Percentiles rank a stretch among this genome's conserved stretches.
Conservation (phyloP, 2,888 invertebrate genomes). For the Merodon equestris region DNA sequence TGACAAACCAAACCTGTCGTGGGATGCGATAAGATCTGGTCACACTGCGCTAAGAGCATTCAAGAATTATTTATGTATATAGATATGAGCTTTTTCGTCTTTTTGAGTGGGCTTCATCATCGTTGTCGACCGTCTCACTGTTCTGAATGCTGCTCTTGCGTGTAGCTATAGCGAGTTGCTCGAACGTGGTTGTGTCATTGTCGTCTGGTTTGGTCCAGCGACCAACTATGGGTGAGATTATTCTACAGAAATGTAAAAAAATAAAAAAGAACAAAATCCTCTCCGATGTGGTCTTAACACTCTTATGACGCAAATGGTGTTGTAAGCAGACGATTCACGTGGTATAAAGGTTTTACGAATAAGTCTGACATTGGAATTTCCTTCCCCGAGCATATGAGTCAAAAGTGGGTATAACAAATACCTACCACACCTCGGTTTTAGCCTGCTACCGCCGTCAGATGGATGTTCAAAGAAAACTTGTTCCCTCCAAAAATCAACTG, state of each 20-base stretch:
- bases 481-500: conserved; percentile 46
- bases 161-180: conserved; percentile 10
- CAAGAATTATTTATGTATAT: conserved; percentile 67
- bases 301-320: conserved; percentile 30
- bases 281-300: conserved; percentile 21
- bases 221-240: conserved; percentile 41
- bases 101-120: conserved; percentile 57
- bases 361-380: conserved; percentile 38
- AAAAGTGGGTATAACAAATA: conserved; percentile 4
- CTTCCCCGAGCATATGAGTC: conserved; percentile 28
- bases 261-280: too few relatives aligned
- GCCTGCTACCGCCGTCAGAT: conserved; percentile 28
- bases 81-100: conserved; percentile 64
- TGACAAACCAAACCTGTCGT: conserved; percentile 79
- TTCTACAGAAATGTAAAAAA: not conserved
- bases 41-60: conserved; percentile 71
- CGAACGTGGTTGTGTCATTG: conserved; percentile 28
- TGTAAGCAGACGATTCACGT: conserved; percentile 34
- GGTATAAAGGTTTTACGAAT: conserved; percentile 16
- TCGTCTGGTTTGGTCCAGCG: conserved; percentile 38
- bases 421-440: conserved; percentile 49
- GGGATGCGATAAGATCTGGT: conserved; percentile 74
- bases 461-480: conserved; percentile 42
- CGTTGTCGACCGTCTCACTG: conserved; percentile 7
- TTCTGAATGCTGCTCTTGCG: too few relatives aligned